Evolutionary conservation across 2,113 vertebrate species (phyloP).

Genomic region (Clarias batrachus): DNA sequence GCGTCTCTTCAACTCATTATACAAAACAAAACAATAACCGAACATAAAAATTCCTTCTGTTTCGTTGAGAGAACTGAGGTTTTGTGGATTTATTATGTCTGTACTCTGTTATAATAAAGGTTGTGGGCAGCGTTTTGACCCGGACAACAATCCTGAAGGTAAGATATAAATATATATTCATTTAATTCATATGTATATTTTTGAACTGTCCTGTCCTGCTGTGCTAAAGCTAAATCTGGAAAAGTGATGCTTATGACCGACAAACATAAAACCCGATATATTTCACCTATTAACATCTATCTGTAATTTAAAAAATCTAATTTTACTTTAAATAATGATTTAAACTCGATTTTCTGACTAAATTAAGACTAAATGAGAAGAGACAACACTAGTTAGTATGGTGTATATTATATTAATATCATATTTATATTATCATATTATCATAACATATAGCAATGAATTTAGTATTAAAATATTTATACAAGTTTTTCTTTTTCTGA

Average conservation of each 20-base stretch:
- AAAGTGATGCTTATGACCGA: not conserved
- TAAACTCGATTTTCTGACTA: not conserved
- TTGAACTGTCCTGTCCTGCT: no score
- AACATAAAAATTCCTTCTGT: not conserved
- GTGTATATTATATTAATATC: not conserved
- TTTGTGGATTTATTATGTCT: conserved; percentile 67
- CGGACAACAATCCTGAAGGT: conserved; percentile 72
- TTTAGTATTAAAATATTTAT: no score
- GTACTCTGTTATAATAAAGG: conserved; percentile 88
- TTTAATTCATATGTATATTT: not conserved
- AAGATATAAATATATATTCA: conserved; percentile 23
- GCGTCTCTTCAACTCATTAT: not conserved
- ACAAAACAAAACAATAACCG: not conserved
- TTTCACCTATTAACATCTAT: not conserved
- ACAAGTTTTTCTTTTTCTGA: no score
- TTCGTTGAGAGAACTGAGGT: not conserved
- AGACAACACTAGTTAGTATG: not conserved
- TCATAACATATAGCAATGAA: no score
- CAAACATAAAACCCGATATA: not conserved
- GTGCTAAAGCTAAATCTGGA: not conserved
- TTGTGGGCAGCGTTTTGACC: conserved; percentile 88
- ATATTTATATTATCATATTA: not conserved
- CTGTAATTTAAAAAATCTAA: not conserved
- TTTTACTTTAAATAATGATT: not conserved
- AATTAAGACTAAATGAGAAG: not conserved